Evolutionary conservation across 2,797 vertebrate genomes (phyloP).

Genomic region (Myripristis murdjan): DNA sequence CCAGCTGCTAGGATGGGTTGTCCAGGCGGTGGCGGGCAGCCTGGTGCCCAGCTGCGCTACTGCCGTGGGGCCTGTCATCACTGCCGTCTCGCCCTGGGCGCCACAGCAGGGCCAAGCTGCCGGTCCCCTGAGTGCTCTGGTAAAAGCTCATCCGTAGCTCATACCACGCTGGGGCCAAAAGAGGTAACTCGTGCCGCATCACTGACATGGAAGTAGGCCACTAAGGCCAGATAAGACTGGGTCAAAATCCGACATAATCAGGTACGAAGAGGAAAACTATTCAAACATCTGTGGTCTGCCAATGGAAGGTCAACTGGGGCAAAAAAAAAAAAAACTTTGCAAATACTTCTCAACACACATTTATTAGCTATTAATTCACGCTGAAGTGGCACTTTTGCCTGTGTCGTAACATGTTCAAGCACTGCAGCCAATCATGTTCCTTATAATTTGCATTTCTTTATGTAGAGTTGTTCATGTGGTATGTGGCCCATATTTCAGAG

Average conservation of each 20-base stretch:
- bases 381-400: too few relatives aligned
- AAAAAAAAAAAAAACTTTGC: too few relatives aligned
- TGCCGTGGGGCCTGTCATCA: constrained; percentile 63
- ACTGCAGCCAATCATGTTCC: too few relatives aligned
- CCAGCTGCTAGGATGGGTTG: constrained; percentile 51
- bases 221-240: constrained; percentile 58
- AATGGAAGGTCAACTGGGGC: too few relatives aligned
- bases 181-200: constrained; percentile 55
- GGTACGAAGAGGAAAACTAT: constrained; percentile 36
- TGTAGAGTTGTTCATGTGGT: too few relatives aligned
- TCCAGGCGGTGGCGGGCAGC: constrained; percentile 47
- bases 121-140: constrained; percentile 62
- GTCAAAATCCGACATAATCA: constrained; percentile 23
- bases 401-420: too few relatives aligned
- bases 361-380: too few relatives aligned
- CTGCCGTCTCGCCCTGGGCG: constrained; percentile 64
- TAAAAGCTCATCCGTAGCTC: constrained; percentile 65
- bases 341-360: too few relatives aligned
- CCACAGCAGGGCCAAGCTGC: constrained; percentile 50
- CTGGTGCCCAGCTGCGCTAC: constrained; percentile 72
- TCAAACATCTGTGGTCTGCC: constrained; percentile 30
- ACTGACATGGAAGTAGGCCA: constrained; percentile 69
- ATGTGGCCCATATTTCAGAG: too few relatives aligned
- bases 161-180: constrained; percentile 58
- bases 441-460: too few relatives aligned